A percentile compares a stretch with the other conserved stretches of the same genome.
Evolutionary conservation across 2,113 vertebrate genomes (phyloP).

Genomic region (Oriolus oriolus): DNA sequence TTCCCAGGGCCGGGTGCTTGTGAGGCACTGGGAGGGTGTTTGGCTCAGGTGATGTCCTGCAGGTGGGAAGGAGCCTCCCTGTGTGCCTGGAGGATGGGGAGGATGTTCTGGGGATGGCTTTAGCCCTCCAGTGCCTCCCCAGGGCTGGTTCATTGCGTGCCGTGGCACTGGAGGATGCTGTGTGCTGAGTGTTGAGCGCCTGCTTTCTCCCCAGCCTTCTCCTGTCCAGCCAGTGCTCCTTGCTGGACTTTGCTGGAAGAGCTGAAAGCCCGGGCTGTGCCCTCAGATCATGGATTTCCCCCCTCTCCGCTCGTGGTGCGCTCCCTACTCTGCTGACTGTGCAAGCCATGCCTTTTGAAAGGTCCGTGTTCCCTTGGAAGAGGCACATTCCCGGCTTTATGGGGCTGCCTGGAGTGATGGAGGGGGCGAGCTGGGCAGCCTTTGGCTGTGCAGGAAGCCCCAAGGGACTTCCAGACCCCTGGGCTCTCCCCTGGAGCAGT

Average conservation of each 20-base stretch:
- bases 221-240: neutral
- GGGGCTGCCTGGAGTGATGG: neutral
- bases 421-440: neutral
- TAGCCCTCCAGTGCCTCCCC: neutral
- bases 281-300: fast-evolving
- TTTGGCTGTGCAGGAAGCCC: neutral
- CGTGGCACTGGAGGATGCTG: neutral
- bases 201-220: neutral
- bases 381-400: neutral
- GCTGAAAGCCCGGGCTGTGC: neutral
- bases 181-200: neutral
- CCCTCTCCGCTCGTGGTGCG: neutral
- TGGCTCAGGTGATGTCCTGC: neutral
- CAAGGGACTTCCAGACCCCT: neutral
- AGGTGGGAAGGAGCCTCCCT: neutral
- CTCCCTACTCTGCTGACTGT: neutral
- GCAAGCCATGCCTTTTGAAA: neutral
- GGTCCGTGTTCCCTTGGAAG: neutral
- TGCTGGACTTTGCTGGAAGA: neutral
- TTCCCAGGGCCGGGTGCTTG: neutral
- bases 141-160: fast-evolving
- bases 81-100: neutral
- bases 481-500: neutral
- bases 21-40: neutral
- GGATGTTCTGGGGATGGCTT: neutral